Percentiles rank a stretch among this genome's conserved stretches.
phyloP scores from a whole-genome alignment of 2,888 invertebrate genomes.

The Rhogogaster chlorosoma region DNA sequence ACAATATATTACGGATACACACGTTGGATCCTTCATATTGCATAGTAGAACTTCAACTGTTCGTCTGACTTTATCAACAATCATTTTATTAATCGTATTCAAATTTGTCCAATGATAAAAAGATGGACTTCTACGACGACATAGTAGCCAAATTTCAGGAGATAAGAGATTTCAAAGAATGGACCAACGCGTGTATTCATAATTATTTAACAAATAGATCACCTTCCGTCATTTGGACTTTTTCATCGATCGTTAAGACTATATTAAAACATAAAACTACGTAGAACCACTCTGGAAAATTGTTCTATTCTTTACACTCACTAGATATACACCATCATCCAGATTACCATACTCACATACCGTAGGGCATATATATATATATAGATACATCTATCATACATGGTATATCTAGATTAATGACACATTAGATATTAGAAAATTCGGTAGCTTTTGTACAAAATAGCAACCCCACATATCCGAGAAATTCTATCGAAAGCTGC shows the following conservation, averaged over 20 bases:
- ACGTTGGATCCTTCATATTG: conserved; percentile 5
- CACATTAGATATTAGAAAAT: conserved; percentile 14
- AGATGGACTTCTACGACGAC: background rate
- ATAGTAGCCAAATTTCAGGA: background rate
- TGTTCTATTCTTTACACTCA: conserved; percentile 1
- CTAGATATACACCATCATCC: conserved; percentile 29
- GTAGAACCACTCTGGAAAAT: background rate
- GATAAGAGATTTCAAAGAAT: background rate
- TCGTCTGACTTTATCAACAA: conserved; percentile 13
- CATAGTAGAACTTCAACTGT: background rate
- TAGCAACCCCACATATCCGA: background rate
- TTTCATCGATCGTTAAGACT: background rate
- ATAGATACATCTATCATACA: conserved; percentile 33
- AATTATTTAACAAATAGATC: background rate
- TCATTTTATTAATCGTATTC: background rate
- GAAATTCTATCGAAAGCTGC: background rate
- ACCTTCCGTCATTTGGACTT: background rate
- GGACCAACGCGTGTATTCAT: background rate
- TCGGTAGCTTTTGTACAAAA: background rate
- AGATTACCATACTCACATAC: conserved; percentile 20
- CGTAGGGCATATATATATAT: background rate
- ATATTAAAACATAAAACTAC: background rate
- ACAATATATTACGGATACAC: background rate
- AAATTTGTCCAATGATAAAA: background rate
- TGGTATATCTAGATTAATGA: conserved; percentile 13